Base-by-base conservation (phyloP, 2,797 vertebrate genomes). In the Poeciliopsis infans region DNA sequence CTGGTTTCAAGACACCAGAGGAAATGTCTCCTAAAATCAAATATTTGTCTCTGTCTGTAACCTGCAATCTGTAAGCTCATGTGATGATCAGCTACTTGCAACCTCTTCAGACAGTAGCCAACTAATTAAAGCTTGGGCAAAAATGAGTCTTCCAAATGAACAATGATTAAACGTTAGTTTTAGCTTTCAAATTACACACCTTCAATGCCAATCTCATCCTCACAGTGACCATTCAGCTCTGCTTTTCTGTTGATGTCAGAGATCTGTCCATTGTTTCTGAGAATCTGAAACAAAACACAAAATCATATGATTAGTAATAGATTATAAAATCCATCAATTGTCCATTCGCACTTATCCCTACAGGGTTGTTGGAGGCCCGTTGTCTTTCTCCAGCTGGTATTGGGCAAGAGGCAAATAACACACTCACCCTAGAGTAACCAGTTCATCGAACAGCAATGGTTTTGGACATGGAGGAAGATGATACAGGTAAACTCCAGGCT, bases 191-290 rank as follows among this genome's bases (percentile, higher is more conserved):
- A 39, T 39, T 39, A 39, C 36, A 39, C 36, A 39, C 96, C 94
- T 49, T 96, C 92, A 86, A 85, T 70, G 83, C 87, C 45, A 8
- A 77, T 1, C 2, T 78, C 87, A 28, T 96, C 95, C 33, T 94
- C 93, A 87, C 91, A 91, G 47, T 82, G 87, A 68, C 83, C 86
- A 78, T 93, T 93, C 33, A 90, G 75, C 33, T 86, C 96, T 76
- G 94, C 46, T 74, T 95, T 92, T 57, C 85, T 94, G 49, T 84
- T 94, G 79, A 94, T 64, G 4, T 92, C 94, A 74, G 96, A 94
- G 88, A 96, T 93, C 81, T 96, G 93, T n/a, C 91, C 94, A 73
- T 95, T 96, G 78, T 95, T 96, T 89, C 94, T 95, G 57, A 95
- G 87, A 84, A 94, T 76, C 97, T 98, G 87, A 82, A 93, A 85